Conservation (phyloP, 2,797 vertebrate genomes). For the Karalla daura region DNA sequence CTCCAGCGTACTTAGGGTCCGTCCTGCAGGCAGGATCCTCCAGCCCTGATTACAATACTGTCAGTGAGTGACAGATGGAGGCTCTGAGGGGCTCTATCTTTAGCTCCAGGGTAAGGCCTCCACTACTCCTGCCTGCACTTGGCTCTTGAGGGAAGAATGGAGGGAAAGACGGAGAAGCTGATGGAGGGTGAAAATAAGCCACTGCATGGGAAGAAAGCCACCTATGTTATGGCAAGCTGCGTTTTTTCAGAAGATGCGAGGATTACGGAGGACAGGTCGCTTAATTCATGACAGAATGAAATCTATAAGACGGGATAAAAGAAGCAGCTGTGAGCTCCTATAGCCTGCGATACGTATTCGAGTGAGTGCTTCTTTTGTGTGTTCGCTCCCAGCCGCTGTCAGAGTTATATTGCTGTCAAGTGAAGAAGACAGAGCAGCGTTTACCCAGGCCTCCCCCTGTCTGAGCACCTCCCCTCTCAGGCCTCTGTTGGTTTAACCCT, state of each 20-base stretch:
- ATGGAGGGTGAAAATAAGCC: slow-evolving; percentile 57
- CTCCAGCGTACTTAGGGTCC: slow-evolving; percentile 64
- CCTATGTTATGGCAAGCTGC: slow-evolving; percentile 19
- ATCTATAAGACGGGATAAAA: neutral
- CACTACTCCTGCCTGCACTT: slow-evolving; percentile 54
- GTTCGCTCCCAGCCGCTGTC: slow-evolving; percentile 41
- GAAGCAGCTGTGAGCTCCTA: neutral
- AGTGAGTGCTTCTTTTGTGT: slow-evolving; percentile 39
- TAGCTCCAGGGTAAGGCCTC: slow-evolving; percentile 70
- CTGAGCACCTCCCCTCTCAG: slow-evolving; percentile 70
- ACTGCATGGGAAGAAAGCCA: slow-evolving; percentile 49
- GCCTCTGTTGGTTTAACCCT: slow-evolving; percentile 85
- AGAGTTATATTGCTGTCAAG: slow-evolving; percentile 65
- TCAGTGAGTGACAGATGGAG: slow-evolving; percentile 78
- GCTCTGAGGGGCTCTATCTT: slow-evolving; percentile 76
- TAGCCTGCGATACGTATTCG: slow-evolving; percentile 18
- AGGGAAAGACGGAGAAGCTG: slow-evolving; percentile 47
- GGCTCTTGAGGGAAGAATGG: slow-evolving; percentile 67
- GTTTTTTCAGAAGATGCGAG: slow-evolving; percentile 5
- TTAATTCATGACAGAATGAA: neutral
- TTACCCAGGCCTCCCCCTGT: slow-evolving; percentile 70
- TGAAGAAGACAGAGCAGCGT: slow-evolving; percentile 71
- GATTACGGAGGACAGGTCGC: neutral
- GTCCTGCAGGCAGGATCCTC: slow-evolving; percentile 70
- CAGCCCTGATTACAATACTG: slow-evolving; percentile 79